Percentiles rank a stretch among this genome's conserved stretches.
phyloP scores from a whole-genome alignment of 2,113 vertebrate genomes.

The Bambusicola thoracicus region DNA sequence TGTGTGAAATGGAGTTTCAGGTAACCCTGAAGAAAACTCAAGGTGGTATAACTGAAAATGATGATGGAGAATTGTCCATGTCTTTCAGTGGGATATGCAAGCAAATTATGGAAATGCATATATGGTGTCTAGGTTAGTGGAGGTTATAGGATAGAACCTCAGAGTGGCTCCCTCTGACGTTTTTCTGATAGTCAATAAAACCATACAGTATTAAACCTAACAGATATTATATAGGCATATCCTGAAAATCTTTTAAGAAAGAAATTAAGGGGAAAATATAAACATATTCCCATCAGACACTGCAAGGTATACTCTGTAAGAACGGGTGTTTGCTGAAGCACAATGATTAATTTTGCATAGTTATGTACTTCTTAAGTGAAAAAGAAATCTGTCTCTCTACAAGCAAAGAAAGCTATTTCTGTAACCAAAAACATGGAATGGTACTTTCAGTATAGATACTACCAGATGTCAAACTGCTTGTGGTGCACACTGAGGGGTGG shows the following conservation, averaged over 20 bases:
- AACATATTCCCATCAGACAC: background rate
- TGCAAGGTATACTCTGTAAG: background rate
- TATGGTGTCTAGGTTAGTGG: background rate
- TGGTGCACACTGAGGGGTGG: background rate
- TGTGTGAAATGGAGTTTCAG: background rate
- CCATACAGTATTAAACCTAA: background rate
- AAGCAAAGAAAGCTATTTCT: background rate
- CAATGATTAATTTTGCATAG: background rate
- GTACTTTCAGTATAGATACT: background rate
- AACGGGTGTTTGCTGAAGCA: background rate
- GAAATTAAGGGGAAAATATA: background rate
- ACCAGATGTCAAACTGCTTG: background rate
- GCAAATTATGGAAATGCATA: background rate
- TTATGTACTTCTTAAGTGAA: background rate
- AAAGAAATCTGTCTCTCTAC: background rate
- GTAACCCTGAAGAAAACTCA: background rate
- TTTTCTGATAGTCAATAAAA: background rate
- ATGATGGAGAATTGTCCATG: background rate
- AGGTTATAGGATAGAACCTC: background rate
- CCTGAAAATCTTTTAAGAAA: background rate
- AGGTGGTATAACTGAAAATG: background rate
- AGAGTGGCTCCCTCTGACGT: background rate
- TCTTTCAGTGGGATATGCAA: background rate
- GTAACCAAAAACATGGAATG: background rate
- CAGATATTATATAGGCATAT: background rate